phyloP scores from a whole-genome alignment of 2,797 vertebrate species.

The Sylvilagus floridanus region DNA sequence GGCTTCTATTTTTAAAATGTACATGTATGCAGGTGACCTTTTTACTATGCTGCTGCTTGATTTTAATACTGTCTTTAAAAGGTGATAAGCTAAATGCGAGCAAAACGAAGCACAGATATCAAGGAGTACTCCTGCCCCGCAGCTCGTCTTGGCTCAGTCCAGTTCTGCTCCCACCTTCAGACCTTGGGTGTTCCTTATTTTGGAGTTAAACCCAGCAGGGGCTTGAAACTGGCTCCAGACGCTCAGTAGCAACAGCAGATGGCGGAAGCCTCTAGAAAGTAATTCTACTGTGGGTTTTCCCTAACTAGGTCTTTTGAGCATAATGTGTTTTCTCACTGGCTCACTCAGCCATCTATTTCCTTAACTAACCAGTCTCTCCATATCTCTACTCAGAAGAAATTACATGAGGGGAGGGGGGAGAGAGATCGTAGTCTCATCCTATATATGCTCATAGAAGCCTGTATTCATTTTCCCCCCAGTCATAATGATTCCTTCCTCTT shows the following conservation, averaged over 20 bases:
- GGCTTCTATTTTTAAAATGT: slow-evolving; percentile 29
- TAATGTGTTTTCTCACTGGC: slow-evolving; percentile 48
- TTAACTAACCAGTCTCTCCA: slow-evolving; percentile 21
- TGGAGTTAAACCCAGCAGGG: slow-evolving; percentile 73
- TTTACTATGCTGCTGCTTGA: not conserved
- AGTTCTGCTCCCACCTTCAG: slow-evolving; percentile 39
- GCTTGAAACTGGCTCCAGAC: slow-evolving; percentile 75
- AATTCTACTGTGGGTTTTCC: slow-evolving; percentile 64
- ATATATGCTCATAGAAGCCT: not conserved
- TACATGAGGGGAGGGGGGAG: not conserved
- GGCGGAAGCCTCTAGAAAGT: slow-evolving; percentile 71
- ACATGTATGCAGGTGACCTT: not conserved
- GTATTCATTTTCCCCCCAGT: not conserved
- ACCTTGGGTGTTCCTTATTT: slow-evolving; percentile 66
- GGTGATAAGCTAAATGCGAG: not conserved
- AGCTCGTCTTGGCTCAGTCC: not conserved
- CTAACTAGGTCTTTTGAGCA: slow-evolving; percentile 64
- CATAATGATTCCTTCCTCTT: not conserved
- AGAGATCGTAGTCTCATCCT: not conserved
- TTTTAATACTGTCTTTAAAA: slow-evolving; percentile 42
- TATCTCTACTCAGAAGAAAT: not conserved
- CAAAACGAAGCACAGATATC: slow-evolving; percentile 8
- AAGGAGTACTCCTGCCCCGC: not conserved
- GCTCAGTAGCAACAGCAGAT: slow-evolving; percentile 68
- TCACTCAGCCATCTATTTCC: not conserved